A percentile compares a stretch with the other conserved stretches of the same genome.
phyloP scores from a whole-genome alignment of 1,140 invertebrate species.

The Drosophila hydei region DNA sequence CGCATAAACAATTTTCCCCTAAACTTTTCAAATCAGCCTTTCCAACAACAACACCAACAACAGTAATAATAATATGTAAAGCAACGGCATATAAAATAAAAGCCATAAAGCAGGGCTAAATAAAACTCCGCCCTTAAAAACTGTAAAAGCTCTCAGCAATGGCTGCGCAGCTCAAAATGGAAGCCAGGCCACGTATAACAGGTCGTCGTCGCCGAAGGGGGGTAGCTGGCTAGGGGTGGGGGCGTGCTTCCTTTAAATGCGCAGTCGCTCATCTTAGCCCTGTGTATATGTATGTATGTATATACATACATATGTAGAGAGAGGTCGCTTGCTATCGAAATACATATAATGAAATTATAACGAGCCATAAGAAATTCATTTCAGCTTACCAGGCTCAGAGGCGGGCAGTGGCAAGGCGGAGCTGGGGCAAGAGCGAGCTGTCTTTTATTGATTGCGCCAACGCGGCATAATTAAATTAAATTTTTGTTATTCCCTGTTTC shows the following conservation, averaged over 20 bases:
- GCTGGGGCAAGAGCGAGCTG: constrained; percentile 4
- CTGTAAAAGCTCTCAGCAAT: constrained; percentile 60
- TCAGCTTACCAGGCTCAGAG: constrained; percentile 25
- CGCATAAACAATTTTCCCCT: constrained; percentile 43
- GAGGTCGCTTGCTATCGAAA: constrained; percentile 51
- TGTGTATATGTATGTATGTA: not conserved
- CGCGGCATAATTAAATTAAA: constrained; percentile 72
- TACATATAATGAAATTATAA: constrained; percentile 80
- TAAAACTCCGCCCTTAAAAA: constrained; percentile 71
- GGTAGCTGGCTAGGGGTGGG: not conserved
- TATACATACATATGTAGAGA: constrained; percentile 28
- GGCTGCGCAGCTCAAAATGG: constrained; percentile 77
- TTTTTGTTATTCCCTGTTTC: constrained; percentile 9
- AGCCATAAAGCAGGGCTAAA: constrained; percentile 26
- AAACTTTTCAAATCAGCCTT: constrained; percentile 75
- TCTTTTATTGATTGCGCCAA: constrained; percentile 55
- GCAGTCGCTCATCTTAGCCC: constrained; percentile 68
- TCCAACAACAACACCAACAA: constrained; percentile 54
- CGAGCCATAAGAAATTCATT: constrained; percentile 82
- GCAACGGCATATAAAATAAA: constrained; percentile 27
- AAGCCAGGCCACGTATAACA: constrained; percentile 29
- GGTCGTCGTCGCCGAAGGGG: not conserved
- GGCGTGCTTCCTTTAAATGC: constrained; percentile 71
- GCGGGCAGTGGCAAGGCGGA: not conserved
- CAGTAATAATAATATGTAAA: constrained; percentile 27